phyloP scores from a whole-genome alignment of 2,113 vertebrate species.

The Halcyon malimbica region DNA sequence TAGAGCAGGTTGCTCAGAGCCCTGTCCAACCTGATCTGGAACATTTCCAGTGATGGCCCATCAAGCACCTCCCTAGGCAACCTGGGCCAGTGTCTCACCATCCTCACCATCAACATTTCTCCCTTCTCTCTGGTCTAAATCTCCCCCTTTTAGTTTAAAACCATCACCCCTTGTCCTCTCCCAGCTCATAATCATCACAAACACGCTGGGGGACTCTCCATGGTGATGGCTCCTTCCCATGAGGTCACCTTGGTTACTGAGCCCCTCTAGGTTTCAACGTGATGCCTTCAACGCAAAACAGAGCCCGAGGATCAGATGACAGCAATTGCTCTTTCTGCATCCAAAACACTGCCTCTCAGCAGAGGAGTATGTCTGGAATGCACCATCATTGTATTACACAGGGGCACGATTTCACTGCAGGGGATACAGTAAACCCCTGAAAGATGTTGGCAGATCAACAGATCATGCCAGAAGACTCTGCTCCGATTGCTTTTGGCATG shows the following conservation, averaged over 20 bases:
- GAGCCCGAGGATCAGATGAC: not conserved
- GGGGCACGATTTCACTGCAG: not conserved
- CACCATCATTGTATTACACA: not conserved
- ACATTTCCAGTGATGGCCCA: not conserved
- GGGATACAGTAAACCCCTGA: not conserved
- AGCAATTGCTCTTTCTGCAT: not conserved
- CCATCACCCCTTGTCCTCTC: not conserved
- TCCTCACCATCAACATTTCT: not conserved
- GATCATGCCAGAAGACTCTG: not conserved
- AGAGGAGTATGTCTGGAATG: conserved; percentile 8
- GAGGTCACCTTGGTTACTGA: not conserved
- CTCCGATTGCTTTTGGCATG: not conserved
- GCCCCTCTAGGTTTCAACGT: not conserved
- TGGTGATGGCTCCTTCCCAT: not conserved
- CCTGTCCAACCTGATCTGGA: not conserved
- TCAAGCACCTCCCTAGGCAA: not conserved
- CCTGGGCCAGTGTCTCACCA: not conserved
- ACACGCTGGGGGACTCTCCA: fast-evolving
- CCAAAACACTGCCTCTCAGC: not conserved
- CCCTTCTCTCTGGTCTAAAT: not conserved
- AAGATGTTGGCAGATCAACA: not conserved
- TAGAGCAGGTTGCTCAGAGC: not conserved
- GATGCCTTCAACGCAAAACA: not conserved
- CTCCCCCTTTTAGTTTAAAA: not conserved
- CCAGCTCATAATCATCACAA: not conserved